A percentile compares a stretch with the other conserved stretches of the same genome.
phyloP scores from a whole-genome alignment of 1,140 invertebrate genomes.

The Papilio polyxenes region DNA sequence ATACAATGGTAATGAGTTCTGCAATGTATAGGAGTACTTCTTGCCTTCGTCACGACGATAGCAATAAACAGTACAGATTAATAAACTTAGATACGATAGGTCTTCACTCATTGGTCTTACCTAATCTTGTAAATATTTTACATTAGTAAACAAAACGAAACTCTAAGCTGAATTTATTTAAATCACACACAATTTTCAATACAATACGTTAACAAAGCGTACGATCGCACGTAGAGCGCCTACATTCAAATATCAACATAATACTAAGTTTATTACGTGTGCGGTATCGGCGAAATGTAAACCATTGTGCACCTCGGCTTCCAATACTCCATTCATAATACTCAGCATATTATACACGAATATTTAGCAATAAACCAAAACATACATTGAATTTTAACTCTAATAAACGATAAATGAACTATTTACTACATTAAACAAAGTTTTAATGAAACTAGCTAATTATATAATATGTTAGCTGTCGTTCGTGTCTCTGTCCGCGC shows the following conservation, averaged over 20 bases:
- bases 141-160: background rate
- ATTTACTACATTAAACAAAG: no score
- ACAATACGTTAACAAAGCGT: background rate
- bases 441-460: no score
- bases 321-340: background rate
- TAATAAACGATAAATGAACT: no score
- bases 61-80: no score
- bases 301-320: conserved; percentile 5
- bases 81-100: no score
- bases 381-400: background rate
- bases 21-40: no score
- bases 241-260: conserved; percentile 10
- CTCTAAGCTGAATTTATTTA: background rate
- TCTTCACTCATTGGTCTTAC: no score
- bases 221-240: background rate
- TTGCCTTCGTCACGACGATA: no score
- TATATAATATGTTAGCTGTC: no score
- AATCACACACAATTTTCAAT: background rate
- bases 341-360: background rate
- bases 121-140: no score
- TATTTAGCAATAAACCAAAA: conserved; percentile 11
- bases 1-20: no score
- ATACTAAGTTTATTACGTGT: background rate
- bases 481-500: no score
- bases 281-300: background rate